phyloP scores from a whole-genome alignment of 2,888 invertebrate species.

The Pristionchus arcanus region DNA sequence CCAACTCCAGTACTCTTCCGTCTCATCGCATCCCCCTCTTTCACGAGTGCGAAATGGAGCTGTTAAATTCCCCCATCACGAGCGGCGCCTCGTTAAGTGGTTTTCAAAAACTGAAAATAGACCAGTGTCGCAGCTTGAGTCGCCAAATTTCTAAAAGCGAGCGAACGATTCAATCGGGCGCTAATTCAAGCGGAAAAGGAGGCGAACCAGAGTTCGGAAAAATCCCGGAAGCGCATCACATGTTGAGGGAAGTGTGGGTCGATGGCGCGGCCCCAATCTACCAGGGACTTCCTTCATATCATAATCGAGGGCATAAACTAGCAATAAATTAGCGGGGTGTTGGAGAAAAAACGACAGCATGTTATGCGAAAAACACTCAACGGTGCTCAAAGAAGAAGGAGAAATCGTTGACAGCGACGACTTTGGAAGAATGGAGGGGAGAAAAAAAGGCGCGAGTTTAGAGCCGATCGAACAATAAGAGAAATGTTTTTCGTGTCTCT shows the following conservation, averaged over 20 bases:
- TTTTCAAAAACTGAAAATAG: conserved; percentile 36
- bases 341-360: background rate
- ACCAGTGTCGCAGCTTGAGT: background rate
- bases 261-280: conserved; percentile 11
- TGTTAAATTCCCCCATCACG: conserved; percentile 21
- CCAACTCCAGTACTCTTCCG: background rate
- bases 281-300: background rate
- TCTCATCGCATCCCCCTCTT: conserved; percentile 4
- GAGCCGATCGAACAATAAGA: background rate
- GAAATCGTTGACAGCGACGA: background rate
- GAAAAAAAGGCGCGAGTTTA: background rate
- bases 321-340: background rate
- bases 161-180: conserved; percentile 18
- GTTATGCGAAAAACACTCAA: background rate
- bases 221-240: conserved; percentile 36
- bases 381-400: background rate
- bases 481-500: background rate
- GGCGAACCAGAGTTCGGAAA: background rate
- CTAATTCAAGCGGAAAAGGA: conserved; percentile 32
- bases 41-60: conserved; percentile 5
- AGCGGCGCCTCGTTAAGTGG: conserved; percentile 43
- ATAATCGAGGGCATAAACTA: background rate
- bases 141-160: conserved; percentile 21
- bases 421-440: conserved; percentile 12
- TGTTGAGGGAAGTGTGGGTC: background rate